Conservation (phyloP, 2,797 vertebrate genomes). For the Balearica regulorum region DNA sequence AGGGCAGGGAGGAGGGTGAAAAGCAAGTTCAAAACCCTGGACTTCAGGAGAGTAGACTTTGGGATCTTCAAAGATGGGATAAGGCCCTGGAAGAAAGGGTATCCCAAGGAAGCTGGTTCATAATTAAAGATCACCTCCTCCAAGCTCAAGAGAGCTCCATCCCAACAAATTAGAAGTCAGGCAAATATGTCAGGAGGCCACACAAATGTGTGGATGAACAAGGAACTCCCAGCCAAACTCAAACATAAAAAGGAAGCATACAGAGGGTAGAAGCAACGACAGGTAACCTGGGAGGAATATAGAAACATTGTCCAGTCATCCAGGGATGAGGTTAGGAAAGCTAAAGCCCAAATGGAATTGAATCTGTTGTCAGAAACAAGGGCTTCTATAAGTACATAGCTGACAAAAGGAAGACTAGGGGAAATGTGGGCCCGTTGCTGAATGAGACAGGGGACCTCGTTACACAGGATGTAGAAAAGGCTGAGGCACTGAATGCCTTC, state of each 20-base stretch:
- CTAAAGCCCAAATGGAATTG: not conserved
- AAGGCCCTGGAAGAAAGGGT: not conserved
- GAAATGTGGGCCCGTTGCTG: not conserved
- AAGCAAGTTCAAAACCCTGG: not conserved
- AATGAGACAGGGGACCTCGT: not conserved
- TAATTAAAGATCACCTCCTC: not conserved
- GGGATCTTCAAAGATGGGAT: not conserved
- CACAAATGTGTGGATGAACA: not conserved
- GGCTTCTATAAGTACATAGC: not conserved
- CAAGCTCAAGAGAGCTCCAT: not conserved
- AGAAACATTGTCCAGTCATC: not conserved
- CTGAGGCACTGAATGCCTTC: not conserved
- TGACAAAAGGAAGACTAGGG: not conserved
- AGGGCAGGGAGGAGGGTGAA: not conserved
- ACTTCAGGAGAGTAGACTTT: not conserved
- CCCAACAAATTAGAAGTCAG: not conserved
- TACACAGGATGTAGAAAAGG: not conserved
- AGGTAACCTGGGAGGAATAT: not conserved
- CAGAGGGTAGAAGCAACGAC: not conserved
- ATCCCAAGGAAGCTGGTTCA: not conserved
- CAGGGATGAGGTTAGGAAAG: not conserved
- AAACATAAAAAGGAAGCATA: not conserved
- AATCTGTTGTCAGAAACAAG: not conserved
- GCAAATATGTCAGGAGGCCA: not conserved
- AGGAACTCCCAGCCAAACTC: not conserved